Conservation (phyloP, 23 tunicate genomes). For the Phallusia fumigata region DNA sequence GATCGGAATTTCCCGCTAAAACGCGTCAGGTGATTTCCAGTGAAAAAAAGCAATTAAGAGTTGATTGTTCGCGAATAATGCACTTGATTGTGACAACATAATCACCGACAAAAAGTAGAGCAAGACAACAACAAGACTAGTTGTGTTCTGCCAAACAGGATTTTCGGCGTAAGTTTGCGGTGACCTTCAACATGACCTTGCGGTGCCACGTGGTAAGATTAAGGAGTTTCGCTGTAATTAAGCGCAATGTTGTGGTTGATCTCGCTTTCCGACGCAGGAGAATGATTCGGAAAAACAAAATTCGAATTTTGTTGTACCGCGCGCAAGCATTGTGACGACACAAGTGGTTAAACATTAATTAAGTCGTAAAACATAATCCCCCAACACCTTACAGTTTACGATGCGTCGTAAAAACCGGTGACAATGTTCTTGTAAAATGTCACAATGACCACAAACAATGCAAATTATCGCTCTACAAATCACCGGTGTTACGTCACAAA, state of each 20-base stretch:
- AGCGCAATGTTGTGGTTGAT: background rate
- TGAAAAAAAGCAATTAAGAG: background rate
- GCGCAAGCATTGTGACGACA: background rate
- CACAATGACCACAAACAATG: background rate
- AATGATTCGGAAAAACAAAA: background rate
- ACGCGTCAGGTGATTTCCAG: background rate
- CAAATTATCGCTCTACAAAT: background rate
- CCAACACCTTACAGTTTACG: background rate
- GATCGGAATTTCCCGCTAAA: background rate
- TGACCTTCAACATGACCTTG: constrained; percentile 1
- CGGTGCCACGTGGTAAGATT: background rate
- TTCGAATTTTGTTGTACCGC: background rate
- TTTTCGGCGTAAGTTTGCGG: constrained; percentile 3
- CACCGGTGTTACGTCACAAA: constrained; percentile 5
- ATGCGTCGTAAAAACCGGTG: background rate
- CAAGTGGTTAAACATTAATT: background rate
- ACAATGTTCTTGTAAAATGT: background rate
- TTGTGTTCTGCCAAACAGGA: background rate
- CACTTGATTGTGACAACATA: constrained; percentile 10
- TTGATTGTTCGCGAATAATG: background rate
- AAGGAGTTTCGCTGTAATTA: background rate
- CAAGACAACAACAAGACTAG: background rate
- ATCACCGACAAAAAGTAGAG: background rate
- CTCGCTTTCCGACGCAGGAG: too few species aligned
- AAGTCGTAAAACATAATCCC: background rate